Evolutionary conservation across 2,113 vertebrate species (phyloP).

Genomic region (Spea bombifrons): DNA sequence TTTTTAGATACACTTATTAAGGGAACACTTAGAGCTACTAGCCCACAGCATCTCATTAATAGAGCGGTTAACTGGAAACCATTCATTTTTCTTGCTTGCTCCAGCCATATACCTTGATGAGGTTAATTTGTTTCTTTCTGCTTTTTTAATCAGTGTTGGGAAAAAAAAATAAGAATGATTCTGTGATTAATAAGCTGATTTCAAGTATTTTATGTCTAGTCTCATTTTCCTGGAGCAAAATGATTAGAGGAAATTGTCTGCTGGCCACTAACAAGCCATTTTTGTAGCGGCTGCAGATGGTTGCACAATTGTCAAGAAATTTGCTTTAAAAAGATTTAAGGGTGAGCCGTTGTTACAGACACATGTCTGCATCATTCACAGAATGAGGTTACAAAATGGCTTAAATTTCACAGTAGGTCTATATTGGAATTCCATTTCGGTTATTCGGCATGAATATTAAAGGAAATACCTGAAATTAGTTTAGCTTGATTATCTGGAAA

Average conservation of each 20-base stretch:
- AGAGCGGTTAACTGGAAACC: neutral
- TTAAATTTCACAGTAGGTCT: too few species aligned
- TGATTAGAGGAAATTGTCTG: slow-evolving; percentile 2
- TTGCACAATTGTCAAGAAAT: neutral
- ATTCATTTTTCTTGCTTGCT: neutral
- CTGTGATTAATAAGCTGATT: neutral
- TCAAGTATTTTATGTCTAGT: neutral
- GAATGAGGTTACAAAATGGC: neutral
- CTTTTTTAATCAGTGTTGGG: too few species aligned
- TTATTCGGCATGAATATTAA: too few species aligned
- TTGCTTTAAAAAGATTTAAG: neutral
- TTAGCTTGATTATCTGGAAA: neutral
- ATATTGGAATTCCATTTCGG: too few species aligned
- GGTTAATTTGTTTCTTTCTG: neutral
- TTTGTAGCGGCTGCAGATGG: neutral
- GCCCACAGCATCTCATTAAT: slow-evolving; percentile 27
- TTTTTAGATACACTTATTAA: neutral
- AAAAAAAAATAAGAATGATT: too few species aligned
- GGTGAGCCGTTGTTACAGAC: neutral
- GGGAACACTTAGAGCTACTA: slow-evolving; percentile 27
- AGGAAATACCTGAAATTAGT: neutral
- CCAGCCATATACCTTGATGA: slow-evolving; percentile 1
- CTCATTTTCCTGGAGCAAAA: neutral
- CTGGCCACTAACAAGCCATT: neutral
- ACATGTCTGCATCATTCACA: neutral